Evolutionary conservation across 2,113 vertebrate species (phyloP).

Genomic region (Myodes glareolus): DNA sequence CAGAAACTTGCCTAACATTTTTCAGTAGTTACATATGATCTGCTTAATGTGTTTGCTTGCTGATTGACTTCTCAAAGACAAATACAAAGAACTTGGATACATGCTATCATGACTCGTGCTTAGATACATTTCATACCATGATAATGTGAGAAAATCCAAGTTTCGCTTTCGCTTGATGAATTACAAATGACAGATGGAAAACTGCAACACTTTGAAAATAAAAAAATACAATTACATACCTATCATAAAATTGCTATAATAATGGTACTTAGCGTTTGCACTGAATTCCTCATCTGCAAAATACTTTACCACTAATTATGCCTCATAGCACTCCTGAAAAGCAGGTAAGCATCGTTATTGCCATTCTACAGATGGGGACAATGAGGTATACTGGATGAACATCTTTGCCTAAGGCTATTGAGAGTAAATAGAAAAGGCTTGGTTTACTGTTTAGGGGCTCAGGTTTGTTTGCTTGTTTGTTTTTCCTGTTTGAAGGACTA

Average conservation of each 20-base stretch:
- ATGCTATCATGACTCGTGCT: slow-evolving; percentile 44
- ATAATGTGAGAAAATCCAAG: slow-evolving; percentile 47
- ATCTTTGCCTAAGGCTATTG: slow-evolving; percentile 65
- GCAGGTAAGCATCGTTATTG: slow-evolving; percentile 68
- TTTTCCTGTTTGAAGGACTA: neutral
- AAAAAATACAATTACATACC: slow-evolving; percentile 53
- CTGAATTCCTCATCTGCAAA: slow-evolving; percentile 59
- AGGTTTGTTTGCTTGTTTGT: too few relatives aligned
- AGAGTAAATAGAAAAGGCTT: slow-evolving; percentile 43
- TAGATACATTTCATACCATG: slow-evolving; percentile 56
- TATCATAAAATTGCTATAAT: slow-evolving; percentile 67
- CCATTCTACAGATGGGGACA: slow-evolving; percentile 75
- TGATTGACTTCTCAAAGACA: slow-evolving; percentile 57
- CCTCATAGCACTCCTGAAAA: slow-evolving; percentile 58
- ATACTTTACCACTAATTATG: slow-evolving; percentile 72
- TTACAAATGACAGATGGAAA: slow-evolving; percentile 76
- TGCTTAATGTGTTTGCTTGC: slow-evolving; percentile 15
- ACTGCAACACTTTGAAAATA: slow-evolving; percentile 71
- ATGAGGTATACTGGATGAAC: slow-evolving; percentile 56
- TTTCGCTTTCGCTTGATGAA: slow-evolving; percentile 49
- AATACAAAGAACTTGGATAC: neutral
- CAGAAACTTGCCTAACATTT: slow-evolving; percentile 18
- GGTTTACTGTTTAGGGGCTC: neutral
- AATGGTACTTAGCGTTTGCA: slow-evolving; percentile 61
- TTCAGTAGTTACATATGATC: neutral